Evolutionary conservation across 2,888 invertebrate genomes (phyloP).

Genomic region (Drosophila austrosaltans): DNA sequence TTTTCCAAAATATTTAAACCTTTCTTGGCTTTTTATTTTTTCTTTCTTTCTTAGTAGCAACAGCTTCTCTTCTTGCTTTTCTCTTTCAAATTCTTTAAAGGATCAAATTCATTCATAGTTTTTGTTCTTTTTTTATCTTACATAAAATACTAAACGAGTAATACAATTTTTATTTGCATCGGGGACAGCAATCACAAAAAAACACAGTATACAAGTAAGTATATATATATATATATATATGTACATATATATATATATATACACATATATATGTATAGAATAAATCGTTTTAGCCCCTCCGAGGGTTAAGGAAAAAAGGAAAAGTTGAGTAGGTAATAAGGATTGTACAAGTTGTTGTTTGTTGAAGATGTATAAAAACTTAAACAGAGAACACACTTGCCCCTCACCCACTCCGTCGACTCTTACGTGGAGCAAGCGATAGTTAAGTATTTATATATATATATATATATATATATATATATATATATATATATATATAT

Average conservation of each 20-base stretch:
- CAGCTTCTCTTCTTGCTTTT: slow-evolving; percentile 1
- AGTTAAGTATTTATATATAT: slow-evolving; percentile 45
- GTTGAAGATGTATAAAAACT: slow-evolving; percentile 44
- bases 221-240: slow-evolving; percentile 24
- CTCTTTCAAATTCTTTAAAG: slow-evolving; percentile 32
- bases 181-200: slow-evolving; percentile 44
- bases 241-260: too few species aligned
- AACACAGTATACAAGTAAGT: slow-evolving; percentile 31
- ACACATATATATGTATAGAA: neutral
- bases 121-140: slow-evolving; percentile 7
- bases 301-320: slow-evolving; percentile 41
- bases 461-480: neutral
- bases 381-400: slow-evolving; percentile 55
- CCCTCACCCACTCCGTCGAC: slow-evolving; percentile 3
- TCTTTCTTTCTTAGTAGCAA: slow-evolving; percentile 13
- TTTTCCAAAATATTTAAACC: slow-evolving; percentile 24
- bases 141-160: slow-evolving; percentile 66
- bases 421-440: neutral
- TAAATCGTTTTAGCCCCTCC: slow-evolving; percentile 27
- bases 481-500: neutral
- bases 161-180: slow-evolving; percentile 52
- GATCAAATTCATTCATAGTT: slow-evolving; percentile 30
- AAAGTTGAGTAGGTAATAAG: slow-evolving; percentile 37
- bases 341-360: slow-evolving; percentile 53
- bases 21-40: slow-evolving; percentile 8